Conservation (phyloP, 2,888 invertebrate species). For the Trachelus stipa region DNA sequence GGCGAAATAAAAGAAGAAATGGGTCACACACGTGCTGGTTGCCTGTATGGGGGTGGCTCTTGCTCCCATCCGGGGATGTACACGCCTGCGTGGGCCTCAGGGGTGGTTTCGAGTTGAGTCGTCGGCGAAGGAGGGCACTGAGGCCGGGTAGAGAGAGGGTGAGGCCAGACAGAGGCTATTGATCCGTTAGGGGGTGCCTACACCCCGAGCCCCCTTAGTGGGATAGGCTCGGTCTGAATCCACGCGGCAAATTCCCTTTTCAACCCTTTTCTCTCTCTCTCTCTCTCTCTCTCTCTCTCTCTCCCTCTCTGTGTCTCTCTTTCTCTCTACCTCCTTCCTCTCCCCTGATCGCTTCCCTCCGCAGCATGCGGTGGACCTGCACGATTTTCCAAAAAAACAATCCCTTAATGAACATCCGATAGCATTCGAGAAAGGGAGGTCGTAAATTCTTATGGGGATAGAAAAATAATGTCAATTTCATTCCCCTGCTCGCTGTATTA, state of each 20-base stretch:
- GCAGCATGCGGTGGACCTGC: no score
- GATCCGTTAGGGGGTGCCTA: constrained; percentile 59
- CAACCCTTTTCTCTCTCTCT: not conserved
- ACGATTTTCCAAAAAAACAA: no score
- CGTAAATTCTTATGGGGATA: no score
- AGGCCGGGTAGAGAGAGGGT: constrained; percentile 56
- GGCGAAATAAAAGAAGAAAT: constrained; percentile 34
- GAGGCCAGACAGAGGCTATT: constrained; percentile 65
- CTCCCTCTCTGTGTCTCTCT: not conserved
- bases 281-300: not conserved
- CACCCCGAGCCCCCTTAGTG: constrained; percentile 55
- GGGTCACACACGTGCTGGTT: constrained; percentile 35
- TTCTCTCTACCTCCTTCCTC: no score
- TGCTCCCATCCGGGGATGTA: not conserved
- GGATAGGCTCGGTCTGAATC: constrained; percentile 62
- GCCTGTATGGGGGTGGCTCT: not conserved
- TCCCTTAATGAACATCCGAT: no score
- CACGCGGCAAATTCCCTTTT: constrained; percentile 23
- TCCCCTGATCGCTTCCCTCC: no score
- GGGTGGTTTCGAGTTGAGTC: constrained; percentile 52
- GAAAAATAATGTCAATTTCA: no score
- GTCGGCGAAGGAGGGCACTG: constrained; percentile 60
- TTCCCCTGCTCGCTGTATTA: no score
- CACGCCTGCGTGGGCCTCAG: constrained; percentile 5
- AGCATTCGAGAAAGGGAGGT: no score